Percentiles rank a stretch among this genome's conserved stretches.
phyloP scores from a whole-genome alignment of 1,140 invertebrate genomes.

The Bombus turneri region DNA sequence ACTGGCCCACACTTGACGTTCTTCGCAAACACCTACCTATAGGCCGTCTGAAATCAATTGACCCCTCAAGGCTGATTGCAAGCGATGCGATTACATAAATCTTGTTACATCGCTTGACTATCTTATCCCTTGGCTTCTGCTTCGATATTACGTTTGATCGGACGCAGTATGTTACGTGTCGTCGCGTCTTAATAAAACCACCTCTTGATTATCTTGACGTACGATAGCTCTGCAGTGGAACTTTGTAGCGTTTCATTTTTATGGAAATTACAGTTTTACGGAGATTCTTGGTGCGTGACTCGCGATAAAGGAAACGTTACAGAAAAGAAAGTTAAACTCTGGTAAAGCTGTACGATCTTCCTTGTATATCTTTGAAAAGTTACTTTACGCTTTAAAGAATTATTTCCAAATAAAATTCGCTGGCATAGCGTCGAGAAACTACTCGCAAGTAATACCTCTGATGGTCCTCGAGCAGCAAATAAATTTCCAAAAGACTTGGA shows the following conservation, averaged over 20 bases:
- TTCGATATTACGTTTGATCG: background rate
- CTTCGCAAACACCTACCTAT: slow-evolving; percentile 59
- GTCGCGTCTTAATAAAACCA: background rate
- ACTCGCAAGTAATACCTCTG: rapidly evolving
- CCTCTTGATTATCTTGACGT: background rate
- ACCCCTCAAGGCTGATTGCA: background rate
- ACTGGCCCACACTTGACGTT: slow-evolving; percentile 70
- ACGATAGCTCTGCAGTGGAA: background rate
- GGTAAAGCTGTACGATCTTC: no score
- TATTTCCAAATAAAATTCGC: background rate
- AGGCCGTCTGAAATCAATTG: background rate
- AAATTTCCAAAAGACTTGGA: background rate
- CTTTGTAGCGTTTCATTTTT: background rate
- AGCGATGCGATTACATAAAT: background rate
- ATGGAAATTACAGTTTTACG: background rate
- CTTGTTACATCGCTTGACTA: background rate
- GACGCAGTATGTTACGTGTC: background rate
- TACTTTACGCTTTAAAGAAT: background rate
- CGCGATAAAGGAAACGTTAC: background rate
- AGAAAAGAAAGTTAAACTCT: background rate
- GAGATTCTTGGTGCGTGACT: no score
- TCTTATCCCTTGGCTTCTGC: background rate
- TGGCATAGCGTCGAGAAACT: background rate
- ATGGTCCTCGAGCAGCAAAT: background rate
- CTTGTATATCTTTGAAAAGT: no score